Conservation (phyloP, 2,113 vertebrate genomes). For the Spea multiplicata region DNA sequence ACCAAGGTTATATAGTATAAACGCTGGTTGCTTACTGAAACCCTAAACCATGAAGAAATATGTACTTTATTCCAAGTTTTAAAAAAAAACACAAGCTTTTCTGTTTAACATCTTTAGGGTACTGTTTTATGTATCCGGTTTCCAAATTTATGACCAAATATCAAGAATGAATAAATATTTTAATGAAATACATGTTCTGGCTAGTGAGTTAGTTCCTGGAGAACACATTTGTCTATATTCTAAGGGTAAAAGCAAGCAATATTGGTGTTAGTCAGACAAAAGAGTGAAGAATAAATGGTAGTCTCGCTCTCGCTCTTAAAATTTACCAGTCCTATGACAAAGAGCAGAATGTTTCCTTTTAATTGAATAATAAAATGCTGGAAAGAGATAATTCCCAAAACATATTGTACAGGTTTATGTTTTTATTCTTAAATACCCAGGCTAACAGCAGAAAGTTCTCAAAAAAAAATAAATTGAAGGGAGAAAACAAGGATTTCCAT, state of each 20-base stretch:
- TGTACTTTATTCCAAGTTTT: background rate
- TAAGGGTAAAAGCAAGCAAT: constrained; percentile 18
- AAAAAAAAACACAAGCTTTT: background rate
- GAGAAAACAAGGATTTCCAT: constrained; percentile 47
- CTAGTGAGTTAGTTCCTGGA: constrained; percentile 31
- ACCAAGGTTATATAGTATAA: too few species aligned
- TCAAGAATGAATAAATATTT: constrained; percentile 32
- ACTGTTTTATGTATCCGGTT: constrained; percentile 23
- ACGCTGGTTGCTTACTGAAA: too few species aligned
- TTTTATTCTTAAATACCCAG: constrained; percentile 18
- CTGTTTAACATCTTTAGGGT: background rate
- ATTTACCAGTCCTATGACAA: constrained; percentile 29
- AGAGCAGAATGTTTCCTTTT: constrained; percentile 36
- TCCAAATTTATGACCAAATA: constrained; percentile 27
- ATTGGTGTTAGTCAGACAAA: constrained; percentile 26
- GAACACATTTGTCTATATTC: constrained; percentile 44
- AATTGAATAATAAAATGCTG: constrained; percentile 41
- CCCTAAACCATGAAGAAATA: too few species aligned
- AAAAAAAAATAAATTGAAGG: constrained; percentile 44
- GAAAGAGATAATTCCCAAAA: constrained; percentile 37
- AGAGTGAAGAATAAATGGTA: constrained; percentile 37
- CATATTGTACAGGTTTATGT: constrained; percentile 24
- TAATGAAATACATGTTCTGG: constrained; percentile 42
- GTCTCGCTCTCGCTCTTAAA: background rate
- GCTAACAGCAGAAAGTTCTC: constrained; percentile 8